Conservation (phyloP, 2,888 invertebrate species). For the Epinotia brunnichana region DNA sequence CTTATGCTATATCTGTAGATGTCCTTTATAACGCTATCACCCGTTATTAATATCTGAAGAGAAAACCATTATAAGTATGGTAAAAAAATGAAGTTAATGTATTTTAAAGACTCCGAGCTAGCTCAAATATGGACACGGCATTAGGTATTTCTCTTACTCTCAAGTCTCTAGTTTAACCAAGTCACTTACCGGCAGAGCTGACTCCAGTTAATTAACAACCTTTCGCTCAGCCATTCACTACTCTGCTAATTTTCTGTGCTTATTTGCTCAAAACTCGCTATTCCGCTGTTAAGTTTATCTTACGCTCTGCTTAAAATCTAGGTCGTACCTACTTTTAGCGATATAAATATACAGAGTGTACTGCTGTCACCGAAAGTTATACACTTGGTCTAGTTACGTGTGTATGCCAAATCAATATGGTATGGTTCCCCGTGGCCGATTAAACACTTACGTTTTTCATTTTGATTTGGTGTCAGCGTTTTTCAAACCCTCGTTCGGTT, state of each 20-base stretch:
- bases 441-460: no score
- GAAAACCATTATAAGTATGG: no score
- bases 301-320: conserved; percentile 6
- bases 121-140: not conserved
- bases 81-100: not conserved
- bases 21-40: not conserved
- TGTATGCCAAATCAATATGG: no score
- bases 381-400: no score
- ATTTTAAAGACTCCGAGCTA: not conserved
- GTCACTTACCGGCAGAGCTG: conserved; percentile 8
- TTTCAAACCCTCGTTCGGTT: no score
- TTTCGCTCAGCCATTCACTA: conserved; percentile 18
- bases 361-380: no score
- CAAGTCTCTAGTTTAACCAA: conserved; percentile 13
- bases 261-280: conserved; percentile 20
- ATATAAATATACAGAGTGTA: no score
- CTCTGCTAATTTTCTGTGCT: conserved; percentile 20
- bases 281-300: conserved; percentile 21
- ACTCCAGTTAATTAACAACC: conserved; percentile 16
- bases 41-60: no score
- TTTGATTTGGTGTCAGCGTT: no score
- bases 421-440: no score
- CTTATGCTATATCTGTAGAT: no score
- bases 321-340: not conserved
- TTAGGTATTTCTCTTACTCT: not conserved